A percentile compares a stretch with the other conserved stretches of the same genome.
Evolutionary conservation across 2,888 invertebrate genomes (phyloP).

Genomic region (Arrhopalites spinosus): DNA sequence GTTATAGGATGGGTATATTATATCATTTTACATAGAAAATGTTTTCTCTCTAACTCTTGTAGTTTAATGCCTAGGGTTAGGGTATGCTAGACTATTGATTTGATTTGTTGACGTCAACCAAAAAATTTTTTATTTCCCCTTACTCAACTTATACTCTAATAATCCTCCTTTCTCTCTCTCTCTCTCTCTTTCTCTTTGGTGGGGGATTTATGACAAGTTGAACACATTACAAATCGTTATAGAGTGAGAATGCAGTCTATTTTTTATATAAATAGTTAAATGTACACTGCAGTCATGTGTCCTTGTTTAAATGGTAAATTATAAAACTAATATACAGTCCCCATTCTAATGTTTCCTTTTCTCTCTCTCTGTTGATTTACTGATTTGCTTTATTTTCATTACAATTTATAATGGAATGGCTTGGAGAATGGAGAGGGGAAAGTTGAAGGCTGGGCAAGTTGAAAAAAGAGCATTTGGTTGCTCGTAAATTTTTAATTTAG

Average conservation of each 20-base stretch:
- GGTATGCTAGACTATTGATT: constrained; percentile 24
- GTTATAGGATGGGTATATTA: no score
- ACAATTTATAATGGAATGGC: not conserved
- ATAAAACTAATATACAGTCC: not conserved
- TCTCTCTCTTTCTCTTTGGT: not conserved
- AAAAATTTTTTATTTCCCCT: constrained; percentile 18
- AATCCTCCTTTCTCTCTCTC: not conserved
- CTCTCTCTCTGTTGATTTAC: not conserved
- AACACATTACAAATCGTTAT: not conserved
- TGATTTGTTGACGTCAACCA: constrained; percentile 32
- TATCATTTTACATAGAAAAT: no score
- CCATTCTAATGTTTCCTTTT: not conserved
- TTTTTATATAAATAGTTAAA: not conserved
- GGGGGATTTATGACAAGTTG: not conserved
- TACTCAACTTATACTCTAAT: not conserved
- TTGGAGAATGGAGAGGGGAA: no score
- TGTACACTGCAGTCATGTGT: not conserved
- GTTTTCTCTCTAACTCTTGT: not conserved
- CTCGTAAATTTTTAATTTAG: no score
- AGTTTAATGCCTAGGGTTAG: not conserved
- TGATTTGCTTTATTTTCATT: not conserved
- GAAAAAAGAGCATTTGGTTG: no score
- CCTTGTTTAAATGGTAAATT: not conserved
- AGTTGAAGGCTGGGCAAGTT: no score
- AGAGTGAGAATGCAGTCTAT: not conserved